Evolutionary conservation across 1,140 invertebrate species (phyloP).

Genomic region (Forficula auricularia): DNA sequence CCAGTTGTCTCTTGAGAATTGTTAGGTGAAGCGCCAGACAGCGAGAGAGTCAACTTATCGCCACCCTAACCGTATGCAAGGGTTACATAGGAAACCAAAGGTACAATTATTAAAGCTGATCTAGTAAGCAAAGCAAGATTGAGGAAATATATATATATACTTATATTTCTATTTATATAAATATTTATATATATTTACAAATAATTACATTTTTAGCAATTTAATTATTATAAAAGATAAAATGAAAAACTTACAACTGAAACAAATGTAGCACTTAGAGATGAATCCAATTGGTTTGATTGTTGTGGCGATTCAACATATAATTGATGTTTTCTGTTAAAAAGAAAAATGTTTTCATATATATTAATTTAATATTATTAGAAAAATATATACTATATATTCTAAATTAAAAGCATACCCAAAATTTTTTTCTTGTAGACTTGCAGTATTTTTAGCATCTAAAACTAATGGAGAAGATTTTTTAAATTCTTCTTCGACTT

Average conservation of each 20-base stretch:
- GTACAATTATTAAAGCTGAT: constrained; percentile 2
- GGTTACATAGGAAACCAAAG: constrained; percentile 9
- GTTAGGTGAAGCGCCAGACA: constrained; percentile 24
- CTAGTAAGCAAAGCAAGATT: constrained; percentile 10
- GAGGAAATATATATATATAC: constrained; percentile 8
- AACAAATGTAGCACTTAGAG: constrained; percentile 43
- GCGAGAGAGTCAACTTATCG: constrained; percentile 51
- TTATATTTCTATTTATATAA: constrained; percentile 1
- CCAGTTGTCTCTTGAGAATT: not conserved
- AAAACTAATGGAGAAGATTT: constrained; percentile 22
- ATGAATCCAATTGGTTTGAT: constrained; percentile 6
- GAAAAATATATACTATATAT: too few relatives aligned
- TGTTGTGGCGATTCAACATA: not conserved
- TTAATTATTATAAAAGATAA: constrained; percentile 4
- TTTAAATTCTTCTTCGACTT: constrained; percentile 37
- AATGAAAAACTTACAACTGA: constrained; percentile 46
- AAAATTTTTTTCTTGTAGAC: too few relatives aligned
- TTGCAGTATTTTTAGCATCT: not conserved
- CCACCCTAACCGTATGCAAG: constrained; percentile 35
- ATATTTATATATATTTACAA: constrained; percentile 8
- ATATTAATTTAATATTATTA: too few relatives aligned
- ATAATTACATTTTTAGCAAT: not conserved
- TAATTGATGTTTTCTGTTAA: constrained; percentile 4
- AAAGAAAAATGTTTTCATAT: not conserved
- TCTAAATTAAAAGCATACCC: too few relatives aligned